Base-by-base conservation (phyloP, 2,113 vertebrate species). In the Pteruthius melanotis region DNA sequence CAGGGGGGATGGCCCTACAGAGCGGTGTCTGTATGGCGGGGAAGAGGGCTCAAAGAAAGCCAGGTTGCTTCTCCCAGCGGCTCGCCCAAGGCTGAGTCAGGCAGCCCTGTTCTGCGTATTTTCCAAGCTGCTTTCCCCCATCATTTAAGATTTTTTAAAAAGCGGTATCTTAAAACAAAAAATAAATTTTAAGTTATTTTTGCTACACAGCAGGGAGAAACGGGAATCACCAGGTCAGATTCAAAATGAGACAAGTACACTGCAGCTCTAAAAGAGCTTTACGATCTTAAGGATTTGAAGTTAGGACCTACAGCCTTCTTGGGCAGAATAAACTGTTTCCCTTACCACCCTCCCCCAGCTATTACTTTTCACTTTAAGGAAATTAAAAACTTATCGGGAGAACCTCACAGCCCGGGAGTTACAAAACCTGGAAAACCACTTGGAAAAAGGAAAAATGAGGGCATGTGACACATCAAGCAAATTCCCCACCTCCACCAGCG, bases 1-100 rank as follows among this genome's bases (percentile, higher is more conserved):
- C 2, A 0, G 37, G 31, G 17, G 17, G 14, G 2, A 8, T 1
- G 4, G 33, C 4, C 8, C 33, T 28, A 1, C 59, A 2, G 40
- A 57, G 40, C 13, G 0, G 2, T 33, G 83, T 30, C 83, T 63
- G 39, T 6, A 3, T 3, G 31, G 20, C 2, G 1, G 59, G 30
- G 15, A 35, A 35, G 18, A 3, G 10, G 31, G 49, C 45, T 45
- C 54, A 2, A 9, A 52, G 57, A 10, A 7, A 61, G 33, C 3
- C 31, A 2, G 65, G 27, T 22, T 21, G 30, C 44, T 52, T 15
- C 30, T 42, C 26, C 24, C 27, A 22, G 22, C 12, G 2, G 15
- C 26, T 37, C 11, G 19, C 40, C 61, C 42, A 13, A 75, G 52
- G 13, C 56, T 15, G 14, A 42, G 45, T 4, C 26, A 37, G 22